Evolutionary conservation across 2,888 invertebrate genomes (phyloP).

Genomic region (Metopia argyrocephala): DNA sequence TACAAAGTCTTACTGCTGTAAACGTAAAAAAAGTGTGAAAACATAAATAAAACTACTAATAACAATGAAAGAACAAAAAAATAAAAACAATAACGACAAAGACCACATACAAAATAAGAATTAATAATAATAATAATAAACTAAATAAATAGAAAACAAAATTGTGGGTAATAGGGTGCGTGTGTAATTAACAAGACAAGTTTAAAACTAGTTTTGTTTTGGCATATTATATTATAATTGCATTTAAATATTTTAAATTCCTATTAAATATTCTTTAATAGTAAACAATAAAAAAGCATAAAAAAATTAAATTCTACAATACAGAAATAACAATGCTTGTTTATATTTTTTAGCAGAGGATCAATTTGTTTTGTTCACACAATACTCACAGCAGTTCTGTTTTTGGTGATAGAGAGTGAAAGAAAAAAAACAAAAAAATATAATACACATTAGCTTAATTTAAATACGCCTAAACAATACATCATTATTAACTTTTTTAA

Average conservation of each 20-base stretch:
- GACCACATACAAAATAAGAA: background rate
- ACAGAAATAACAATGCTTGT: background rate
- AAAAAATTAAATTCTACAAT: background rate
- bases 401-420: no score
- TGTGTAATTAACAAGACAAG: no score
- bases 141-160: background rate
- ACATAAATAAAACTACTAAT: background rate
- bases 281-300: background rate
- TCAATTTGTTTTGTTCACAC: no score
- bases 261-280: background rate
- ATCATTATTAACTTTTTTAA: background rate
- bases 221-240: conserved; percentile 1
- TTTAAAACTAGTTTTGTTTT: background rate
- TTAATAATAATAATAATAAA: background rate
- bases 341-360: no score
- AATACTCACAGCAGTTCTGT: no score
- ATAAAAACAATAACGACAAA: conserved; percentile 2
- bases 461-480: no score
- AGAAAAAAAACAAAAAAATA: background rate
- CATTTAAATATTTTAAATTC: conserved; percentile 17
- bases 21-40: conserved; percentile 42
- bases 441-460: conserved; percentile 47
- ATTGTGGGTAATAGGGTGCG: background rate
- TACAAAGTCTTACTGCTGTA: conserved; percentile 39
- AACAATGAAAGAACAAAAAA: background rate